These are phyloP conservation scores for Rhopalosiphum nymphaeae DNA, from an alignment of 2,888 invertebrate species.

Conservation along the genomic window DNA sequence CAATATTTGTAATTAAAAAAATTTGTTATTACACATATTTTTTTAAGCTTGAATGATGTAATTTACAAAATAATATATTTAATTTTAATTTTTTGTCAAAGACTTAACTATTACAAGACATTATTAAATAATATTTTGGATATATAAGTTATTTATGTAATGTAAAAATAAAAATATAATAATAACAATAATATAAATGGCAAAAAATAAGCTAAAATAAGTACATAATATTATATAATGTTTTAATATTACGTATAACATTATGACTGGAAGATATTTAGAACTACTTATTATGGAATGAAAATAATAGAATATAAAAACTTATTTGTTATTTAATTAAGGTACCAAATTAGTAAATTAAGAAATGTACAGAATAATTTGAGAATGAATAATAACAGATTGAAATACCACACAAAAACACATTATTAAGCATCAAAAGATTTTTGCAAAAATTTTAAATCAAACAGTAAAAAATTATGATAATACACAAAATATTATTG, in stretches of 20 bases:
- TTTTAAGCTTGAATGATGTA: background rate
- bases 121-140: background rate
- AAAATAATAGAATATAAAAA: background rate
- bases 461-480: background rate
- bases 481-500: background rate
- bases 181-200: background rate
- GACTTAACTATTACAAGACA: background rate
- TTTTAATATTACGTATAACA: background rate
- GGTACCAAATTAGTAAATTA: background rate
- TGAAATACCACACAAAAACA: background rate
- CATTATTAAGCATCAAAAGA: background rate
- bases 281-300: background rate
- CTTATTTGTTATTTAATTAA: background rate
- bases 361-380: background rate
- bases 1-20: background rate
- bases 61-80: background rate
- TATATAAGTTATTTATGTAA: background rate
- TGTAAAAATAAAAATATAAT: background rate
- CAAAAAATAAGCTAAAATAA: background rate
- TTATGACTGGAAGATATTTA: background rate
- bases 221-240: background rate
- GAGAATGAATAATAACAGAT: background rate
- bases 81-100: background rate
- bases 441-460: background rate
- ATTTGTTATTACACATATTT: background rate